Evolutionary conservation across 1,140 invertebrate genomes (phyloP).

Genomic region (Leptopilina boulardi): DNA sequence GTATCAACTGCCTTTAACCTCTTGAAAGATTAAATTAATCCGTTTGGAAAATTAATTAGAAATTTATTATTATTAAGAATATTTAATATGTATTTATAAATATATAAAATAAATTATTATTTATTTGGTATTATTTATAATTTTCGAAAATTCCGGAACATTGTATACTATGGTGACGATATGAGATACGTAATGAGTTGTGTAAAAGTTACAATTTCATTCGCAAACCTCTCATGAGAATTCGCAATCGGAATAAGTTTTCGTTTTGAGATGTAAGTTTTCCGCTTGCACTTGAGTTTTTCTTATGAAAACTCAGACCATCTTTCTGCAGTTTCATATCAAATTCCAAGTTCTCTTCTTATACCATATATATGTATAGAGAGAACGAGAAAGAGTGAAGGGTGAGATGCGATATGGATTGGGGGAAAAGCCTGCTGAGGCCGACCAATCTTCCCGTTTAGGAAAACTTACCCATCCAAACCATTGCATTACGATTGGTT

Average conservation of each 20-base stretch:
- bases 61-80: too few species aligned
- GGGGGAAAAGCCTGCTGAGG: background rate
- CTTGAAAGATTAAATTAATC: too few species aligned
- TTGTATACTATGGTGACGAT: too few species aligned
- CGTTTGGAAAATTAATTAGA: too few species aligned
- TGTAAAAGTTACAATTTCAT: slow-evolving; percentile 46
- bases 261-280: slow-evolving; percentile 3
- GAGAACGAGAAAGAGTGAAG: too few species aligned
- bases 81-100: too few species aligned
- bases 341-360: slow-evolving; percentile 13
- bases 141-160: background rate
- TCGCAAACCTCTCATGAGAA: slow-evolving; percentile 32
- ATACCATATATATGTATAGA: too few species aligned
- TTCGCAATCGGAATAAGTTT: slow-evolving; percentile 38
- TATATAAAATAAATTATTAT: too few species aligned
- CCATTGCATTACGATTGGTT: slow-evolving; percentile 21
- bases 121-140: too few species aligned
- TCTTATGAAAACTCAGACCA: slow-evolving; percentile 1
- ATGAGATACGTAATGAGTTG: slow-evolving; percentile 44
- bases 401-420: background rate
- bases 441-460: slow-evolving; percentile 16
- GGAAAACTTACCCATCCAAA: slow-evolving; percentile 29
- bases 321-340: slow-evolving; percentile 28
- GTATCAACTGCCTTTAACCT: too few species aligned
- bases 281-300: slow-evolving; percentile 38